Evolutionary conservation across 1,140 invertebrate genomes (phyloP).

Genomic region (Lethocerus indicus): DNA sequence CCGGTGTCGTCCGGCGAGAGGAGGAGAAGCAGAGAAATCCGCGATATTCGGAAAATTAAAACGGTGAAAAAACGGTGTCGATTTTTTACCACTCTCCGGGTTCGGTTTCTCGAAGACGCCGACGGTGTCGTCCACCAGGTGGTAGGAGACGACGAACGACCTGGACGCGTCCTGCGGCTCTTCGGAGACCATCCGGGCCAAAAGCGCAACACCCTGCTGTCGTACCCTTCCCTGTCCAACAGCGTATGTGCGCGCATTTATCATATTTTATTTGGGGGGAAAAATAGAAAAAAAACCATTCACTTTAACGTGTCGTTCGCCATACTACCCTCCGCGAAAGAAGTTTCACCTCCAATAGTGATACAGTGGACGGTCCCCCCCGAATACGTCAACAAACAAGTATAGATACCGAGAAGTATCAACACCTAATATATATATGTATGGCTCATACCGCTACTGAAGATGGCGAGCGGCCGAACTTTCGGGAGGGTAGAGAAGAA

Average conservation of each 20-base stretch:
- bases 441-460: no score
- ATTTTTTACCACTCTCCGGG: slow-evolving; percentile 31
- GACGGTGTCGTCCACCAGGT: slow-evolving; percentile 66
- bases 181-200: slow-evolving; percentile 52
- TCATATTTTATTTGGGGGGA: neutral
- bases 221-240: slow-evolving; percentile 39
- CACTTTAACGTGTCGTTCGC: neutral
- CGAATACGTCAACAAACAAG: neutral
- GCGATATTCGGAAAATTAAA: neutral
- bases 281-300: neutral
- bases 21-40: neutral
- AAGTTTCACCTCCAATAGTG: neutral
- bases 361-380: neutral
- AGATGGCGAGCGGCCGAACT: no score
- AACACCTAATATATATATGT: no score
- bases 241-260: neutral
- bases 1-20: no score
- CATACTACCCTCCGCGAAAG: neutral
- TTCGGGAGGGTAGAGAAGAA: no score
- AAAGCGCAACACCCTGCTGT: slow-evolving; percentile 65
- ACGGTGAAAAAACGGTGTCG: neutral
- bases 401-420: neutral
- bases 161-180: slow-evolving; percentile 46
- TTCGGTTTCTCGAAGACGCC: slow-evolving; percentile 65
- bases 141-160: slow-evolving; percentile 67